Evolutionary conservation across 35 echinoderm and acorn worm genomes (phyloP), one percentile per base, ranked within the genome.

Genomic region (Heliocidaris tuberculata): DNA sequence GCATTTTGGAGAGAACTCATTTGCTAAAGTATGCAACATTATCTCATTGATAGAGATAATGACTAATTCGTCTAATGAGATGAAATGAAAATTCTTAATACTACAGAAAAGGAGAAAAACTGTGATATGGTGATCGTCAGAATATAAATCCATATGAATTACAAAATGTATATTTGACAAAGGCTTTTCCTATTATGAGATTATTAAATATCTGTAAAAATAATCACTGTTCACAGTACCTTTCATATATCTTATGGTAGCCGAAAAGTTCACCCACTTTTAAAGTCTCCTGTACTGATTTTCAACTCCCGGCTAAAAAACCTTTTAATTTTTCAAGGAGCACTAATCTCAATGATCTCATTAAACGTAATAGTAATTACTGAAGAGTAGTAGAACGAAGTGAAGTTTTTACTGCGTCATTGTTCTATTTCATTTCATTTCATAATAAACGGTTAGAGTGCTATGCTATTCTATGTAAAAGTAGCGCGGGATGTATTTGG

Each of bases 1-100:
- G 50, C 87, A 89, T 89, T 89, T 89, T 24, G 91, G 91, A 59
- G 91, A 93, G 49, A 59, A 93, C 50, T 93, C 32, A 89, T 42
- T 89, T 32, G 87, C 87, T 89, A 42, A 32, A 42, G 87, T 31
- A 89, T 78, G 65, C 65, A 78, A 6, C 21, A 7, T 78, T 27
- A 27, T n/a, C 19, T 78, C 65, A 27, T 5, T 78, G 65, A 24
- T 29, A 78, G 27, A 71, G 24, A 71, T 71, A 71, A 71, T 71
- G 17, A 71, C 21, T 21, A 19, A 27, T 78, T 78, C n/a, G 21
- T 78, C 27, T 27, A 7, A 78, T 27, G 6, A 78, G 27, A 78
- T 78, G 4, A 6, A 9, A 78, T 42, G 35, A 27, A 7, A 56
- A 78, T 78, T 78, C 27, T 21, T 78, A 78, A 2, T 78, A n/a